Base-by-base conservation (phyloP, 2,888 invertebrate genomes). In the Phengaris arion region DNA sequence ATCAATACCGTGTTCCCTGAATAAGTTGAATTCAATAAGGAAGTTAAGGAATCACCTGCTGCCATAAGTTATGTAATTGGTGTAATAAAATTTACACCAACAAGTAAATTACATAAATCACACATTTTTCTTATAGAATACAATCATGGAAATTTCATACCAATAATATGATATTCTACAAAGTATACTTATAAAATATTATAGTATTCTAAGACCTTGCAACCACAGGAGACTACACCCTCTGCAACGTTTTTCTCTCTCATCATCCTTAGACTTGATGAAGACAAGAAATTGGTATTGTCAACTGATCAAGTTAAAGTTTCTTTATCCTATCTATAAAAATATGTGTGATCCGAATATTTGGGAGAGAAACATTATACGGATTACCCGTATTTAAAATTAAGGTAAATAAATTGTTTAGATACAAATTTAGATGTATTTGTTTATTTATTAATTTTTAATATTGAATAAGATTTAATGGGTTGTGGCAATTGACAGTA, bases 401-500 rank as follows among this genome's bases (percentile, higher is more conserved):
- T 35, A 12, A 35, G 12, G 10, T 72, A 72, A 72, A 35, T 15
- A 35, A 54, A 72, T 35, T 72, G 54, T 64, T 64, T 45, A 35
- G 35, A 64, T 35, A 64, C 35, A 64, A 64, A 64, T 35, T 64
- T 45, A 45, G 12, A 22, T 64, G 5, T 22, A 15, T 64, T 45
- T 64, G 45, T 64, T 10, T 64, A 35, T 72, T 72, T 15, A 35
- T 72, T 69, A 69, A 52, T 72, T 35, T 72, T 72, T 22, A 70
- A 12, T 70, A 15, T 70, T 52, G 13, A 13, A 54, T 72, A 72
- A 54, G 35, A 72, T 54, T 70, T 12, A 15, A 72, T 72, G 72
- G 72, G 72, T 72, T 35, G 54, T 72, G 72, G 72, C 72, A 72
- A 72, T 72, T 72, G 54, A 72, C 52, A 52, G 35, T 3, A 35